These are phyloP conservation scores for Australoheros scitulus DNA, from an alignment of 2,113 vertebrate species.

Conservation along the genomic window DNA sequence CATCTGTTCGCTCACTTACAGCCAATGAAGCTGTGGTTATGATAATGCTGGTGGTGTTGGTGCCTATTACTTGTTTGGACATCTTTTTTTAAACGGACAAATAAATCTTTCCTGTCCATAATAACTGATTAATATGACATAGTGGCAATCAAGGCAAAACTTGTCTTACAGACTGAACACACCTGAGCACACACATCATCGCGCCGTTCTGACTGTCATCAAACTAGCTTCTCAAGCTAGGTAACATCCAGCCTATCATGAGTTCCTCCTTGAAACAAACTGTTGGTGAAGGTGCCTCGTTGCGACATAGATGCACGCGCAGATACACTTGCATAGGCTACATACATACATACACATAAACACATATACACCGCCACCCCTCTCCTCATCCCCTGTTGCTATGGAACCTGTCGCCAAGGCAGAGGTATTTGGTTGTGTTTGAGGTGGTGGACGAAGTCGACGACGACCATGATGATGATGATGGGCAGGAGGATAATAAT, in stretches of 20 bases:
- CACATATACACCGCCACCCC: slow-evolving; percentile 32
- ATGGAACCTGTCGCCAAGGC: slow-evolving; percentile 81
- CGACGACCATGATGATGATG: slow-evolving; percentile 2
- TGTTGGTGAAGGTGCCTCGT: slow-evolving; percentile 54
- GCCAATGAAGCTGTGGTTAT: not conserved
- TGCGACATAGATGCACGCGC: slow-evolving; percentile 61
- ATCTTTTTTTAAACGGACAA: not conserved
- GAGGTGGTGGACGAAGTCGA: slow-evolving; percentile 42
- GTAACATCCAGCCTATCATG: slow-evolving; percentile 24
- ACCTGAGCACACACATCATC: slow-evolving; percentile 8
- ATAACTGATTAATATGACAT: slow-evolving; percentile 27
- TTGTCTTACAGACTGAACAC: slow-evolving; percentile 1
- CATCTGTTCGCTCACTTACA: not conserved
- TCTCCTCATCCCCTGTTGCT: slow-evolving; percentile 76
- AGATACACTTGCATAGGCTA: slow-evolving; percentile 7
- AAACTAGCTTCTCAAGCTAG: slow-evolving; percentile 23
- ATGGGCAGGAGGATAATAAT: slow-evolving; percentile 25
- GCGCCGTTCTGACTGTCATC: not conserved
- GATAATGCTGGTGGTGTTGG: not conserved
- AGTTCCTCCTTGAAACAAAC: slow-evolving; percentile 49
- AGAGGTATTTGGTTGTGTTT: slow-evolving; percentile 69
- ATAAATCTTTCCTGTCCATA: not conserved
- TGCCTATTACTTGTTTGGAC: not conserved
- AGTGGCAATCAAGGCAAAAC: not conserved
- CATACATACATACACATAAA: slow-evolving; percentile 13